Evolutionary conservation across 2,888 invertebrate genomes (phyloP).

Genomic region (Petrolisthes cinctipes): DNA sequence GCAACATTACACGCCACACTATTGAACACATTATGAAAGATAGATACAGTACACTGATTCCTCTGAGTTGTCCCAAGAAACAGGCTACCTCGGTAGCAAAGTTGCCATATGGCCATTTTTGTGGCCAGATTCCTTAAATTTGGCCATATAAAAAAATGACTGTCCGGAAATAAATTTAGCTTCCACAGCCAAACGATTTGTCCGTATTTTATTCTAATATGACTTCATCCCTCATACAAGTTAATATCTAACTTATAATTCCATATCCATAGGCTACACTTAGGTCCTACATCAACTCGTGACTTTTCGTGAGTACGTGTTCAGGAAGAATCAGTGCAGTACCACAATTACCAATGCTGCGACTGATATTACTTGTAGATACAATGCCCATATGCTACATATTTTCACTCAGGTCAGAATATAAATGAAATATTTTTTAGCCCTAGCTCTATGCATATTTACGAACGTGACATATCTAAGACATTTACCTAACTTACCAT

Average conservation of each 20-base stretch:
- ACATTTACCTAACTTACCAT: slow-evolving; percentile 1
- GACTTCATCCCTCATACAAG: slow-evolving; percentile 6
- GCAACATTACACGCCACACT: too few species aligned
- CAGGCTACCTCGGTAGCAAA: too few species aligned
- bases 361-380: not conserved
- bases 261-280: not conserved
- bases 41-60: too few species aligned
- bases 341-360: not conserved
- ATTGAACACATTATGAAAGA: too few species aligned
- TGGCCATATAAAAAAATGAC: slow-evolving; percentile 11
- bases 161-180: slow-evolving; percentile 6
- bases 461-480: not conserved
- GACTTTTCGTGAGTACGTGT: not conserved
- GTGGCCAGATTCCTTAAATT: slow-evolving; percentile 8
- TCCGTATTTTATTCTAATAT: slow-evolving; percentile 9
- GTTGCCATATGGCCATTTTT: not conserved
- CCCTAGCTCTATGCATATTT: not conserved
- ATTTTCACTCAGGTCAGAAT: not conserved
- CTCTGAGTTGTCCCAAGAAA: too few species aligned
- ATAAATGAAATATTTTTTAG: not conserved
- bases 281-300: not conserved
- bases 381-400: not conserved
- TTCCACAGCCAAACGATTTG: slow-evolving; percentile 13
- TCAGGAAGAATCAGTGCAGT: not conserved
- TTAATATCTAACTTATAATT: not conserved